Base-by-base conservation (phyloP, 2,888 invertebrate genomes). In the Clivina fossor region DNA sequence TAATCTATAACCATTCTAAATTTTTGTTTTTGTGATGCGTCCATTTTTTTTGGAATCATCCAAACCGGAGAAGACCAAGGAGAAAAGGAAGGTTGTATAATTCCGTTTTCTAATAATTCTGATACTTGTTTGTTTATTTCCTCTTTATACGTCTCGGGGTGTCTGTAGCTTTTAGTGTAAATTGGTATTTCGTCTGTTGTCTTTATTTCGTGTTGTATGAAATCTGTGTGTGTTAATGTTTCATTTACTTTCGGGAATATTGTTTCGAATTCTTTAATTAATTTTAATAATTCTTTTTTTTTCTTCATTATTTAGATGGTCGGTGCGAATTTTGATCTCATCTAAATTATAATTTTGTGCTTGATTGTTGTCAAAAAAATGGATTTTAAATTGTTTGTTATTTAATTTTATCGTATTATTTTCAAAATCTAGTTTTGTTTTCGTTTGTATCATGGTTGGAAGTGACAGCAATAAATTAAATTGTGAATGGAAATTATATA, bases 81-180 rank as follows among this genome's bases (percentile, higher is more conserved):
- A 8, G 56, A 53, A 16, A 20, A 8, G 11, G 33, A 37, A 3
- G 38, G 53, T 48, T 40, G 19, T 8, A 57, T 55, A 16, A 58
- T 56, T 2, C 30, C 46, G 9, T 20, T 28, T 35, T 22, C 50
- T 58, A 28, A 41, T 44, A 22, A 46, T 38, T 60, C 26, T 41
- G 37, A 11, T 5, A 68, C 63, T 58, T 68, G 64, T 18, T 30
- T 61, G 30, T 61, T 46, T 3, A 67, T 61, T 61, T 69, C 65
- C 30, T 61, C 33, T 56, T 65, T 65, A 51, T 67, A 64, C 4
- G 65, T 13, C 20, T 62, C 50, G 2, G 67, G 66, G 38, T 66
- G 67, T 13, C 66, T 32, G 51, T 67, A 67, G 4, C 62, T 51
- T 57, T 64, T 65, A 18, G 62, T 47, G 41, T 64, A 37, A 28